A percentile compares a stretch with the other conserved stretches of the same genome.
Evolutionary conservation across 1,140 invertebrate genomes (phyloP).

Genomic region (Daktulosphaira vitifoliae): DNA sequence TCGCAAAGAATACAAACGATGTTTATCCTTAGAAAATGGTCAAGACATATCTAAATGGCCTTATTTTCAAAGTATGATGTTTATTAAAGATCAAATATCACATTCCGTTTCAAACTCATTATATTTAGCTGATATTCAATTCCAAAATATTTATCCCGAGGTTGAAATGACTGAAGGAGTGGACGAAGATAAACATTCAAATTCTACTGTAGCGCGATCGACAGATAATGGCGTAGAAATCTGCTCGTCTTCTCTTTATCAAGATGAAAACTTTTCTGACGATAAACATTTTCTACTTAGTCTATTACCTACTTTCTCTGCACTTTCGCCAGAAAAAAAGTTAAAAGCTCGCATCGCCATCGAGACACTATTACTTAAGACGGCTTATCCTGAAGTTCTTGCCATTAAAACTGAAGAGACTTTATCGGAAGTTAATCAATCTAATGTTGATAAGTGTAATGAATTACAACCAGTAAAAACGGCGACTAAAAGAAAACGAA

Average conservation of each 20-base stretch:
- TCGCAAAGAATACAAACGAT: conserved; percentile 22
- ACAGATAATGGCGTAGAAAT: neutral
- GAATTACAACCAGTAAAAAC: neutral
- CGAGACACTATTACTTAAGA: conserved; percentile 6
- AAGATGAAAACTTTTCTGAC: conserved; percentile 18
- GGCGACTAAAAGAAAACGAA: conserved; percentile 1
- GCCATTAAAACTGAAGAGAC: neutral
- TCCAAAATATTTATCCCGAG: conserved; percentile 19
- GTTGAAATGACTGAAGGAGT: neutral
- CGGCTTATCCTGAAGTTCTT: neutral
- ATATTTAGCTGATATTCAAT: neutral
- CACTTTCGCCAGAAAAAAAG: conserved; percentile 8
- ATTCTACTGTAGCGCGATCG: neutral
- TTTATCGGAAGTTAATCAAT: neutral
- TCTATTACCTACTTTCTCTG: conserved; percentile 4
- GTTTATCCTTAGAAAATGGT: neutral
- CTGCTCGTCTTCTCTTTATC: neutral
- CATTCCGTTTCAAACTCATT: neutral
- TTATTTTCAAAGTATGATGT: conserved; percentile 16
- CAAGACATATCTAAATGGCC: conserved; percentile 20
- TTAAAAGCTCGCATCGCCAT: conserved; percentile 12
- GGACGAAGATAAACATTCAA: neutral
- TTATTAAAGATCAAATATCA: conserved; percentile 19
- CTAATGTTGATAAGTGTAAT: too few species aligned
- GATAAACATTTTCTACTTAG: conserved; percentile 23